Conservation (phyloP, 2,888 invertebrate species). For the Drosophila tripunctata region DNA sequence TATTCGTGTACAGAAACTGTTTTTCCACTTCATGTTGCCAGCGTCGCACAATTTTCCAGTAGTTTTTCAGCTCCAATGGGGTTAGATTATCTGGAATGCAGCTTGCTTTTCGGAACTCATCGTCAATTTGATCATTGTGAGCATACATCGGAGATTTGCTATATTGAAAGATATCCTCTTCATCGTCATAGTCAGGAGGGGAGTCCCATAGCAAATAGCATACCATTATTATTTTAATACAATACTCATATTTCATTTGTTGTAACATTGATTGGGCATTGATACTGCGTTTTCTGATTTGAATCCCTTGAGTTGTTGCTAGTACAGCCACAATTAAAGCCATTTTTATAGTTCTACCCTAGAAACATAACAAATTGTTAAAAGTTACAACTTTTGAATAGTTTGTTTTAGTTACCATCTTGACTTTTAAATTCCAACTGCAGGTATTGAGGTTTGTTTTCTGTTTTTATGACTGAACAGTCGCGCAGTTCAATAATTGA, state of each 20-base stretch:
- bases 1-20: not conserved
- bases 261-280: not conserved
- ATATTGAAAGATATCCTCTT: not conserved
- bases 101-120: not conserved
- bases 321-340: not conserved
- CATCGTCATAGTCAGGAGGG: conserved; percentile 15
- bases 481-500: not conserved
- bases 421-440: not conserved
- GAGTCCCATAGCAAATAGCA: conserved; percentile 25
- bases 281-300: not conserved
- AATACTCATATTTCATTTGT: conserved; percentile 16
- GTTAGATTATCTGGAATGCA: conserved; percentile 23
- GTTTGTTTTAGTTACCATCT: conserved; percentile 7
- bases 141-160: not conserved
- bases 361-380: not conserved
- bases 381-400: not conserved
- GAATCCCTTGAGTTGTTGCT: not conserved
- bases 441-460: not conserved
- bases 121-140: not conserved
- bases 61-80: not conserved
- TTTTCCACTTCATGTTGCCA: conserved; percentile 31
- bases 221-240: conserved; percentile 31
- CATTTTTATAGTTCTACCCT: not conserved
- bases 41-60: conserved; percentile 5
- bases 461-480: not conserved